Base-by-base conservation (phyloP, 2,888 invertebrate genomes). In the Hetaerina titia region DNA sequence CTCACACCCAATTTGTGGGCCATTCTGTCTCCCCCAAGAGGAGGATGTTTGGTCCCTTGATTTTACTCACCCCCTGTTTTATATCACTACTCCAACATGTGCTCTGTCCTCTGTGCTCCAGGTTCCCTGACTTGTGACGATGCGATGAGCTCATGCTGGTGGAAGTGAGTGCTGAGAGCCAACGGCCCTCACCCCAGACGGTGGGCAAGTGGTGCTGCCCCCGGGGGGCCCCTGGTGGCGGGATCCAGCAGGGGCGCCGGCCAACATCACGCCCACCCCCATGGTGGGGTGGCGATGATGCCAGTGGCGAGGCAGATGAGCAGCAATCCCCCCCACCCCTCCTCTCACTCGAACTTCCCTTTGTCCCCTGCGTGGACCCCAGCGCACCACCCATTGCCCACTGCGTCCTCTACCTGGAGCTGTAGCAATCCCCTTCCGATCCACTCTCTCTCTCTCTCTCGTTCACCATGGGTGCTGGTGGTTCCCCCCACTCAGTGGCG, bases 61-160 rank as follows among this genome's bases (percentile, higher is more conserved):
- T 45, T 45, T 45, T 45, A 45, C 45, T 45, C 45, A 45, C 4
- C 45, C 45, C 45, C 45, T 45, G 45, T 45, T 45, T 1, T 45
- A 45, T 45, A 2, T 45, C 45, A 45, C 45, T 45, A 45, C 45
- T 45, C 45, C 45, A 45, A 45, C 45, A 45, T 45, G 45, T 45
- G 45, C 45, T 45, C 63, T 81, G 9, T 22, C 25, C 81, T 81
- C 81, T 17, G 69, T 15, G 15, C 92, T 94, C 81, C 97, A 98
- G 97, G 96, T 98, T 98, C 96, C 98, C 98, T 96, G 98, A 98
- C 96, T 98, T 98, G 98, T 98, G 98, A 98, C 98, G 98, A 97
- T 97, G 97, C 96, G 97, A 97, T 96, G 96, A 97, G 94, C 95
- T 96, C 96, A 96, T 96, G 96, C 95, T 96, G 96, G 96, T 96